A percentile compares a stretch with the other conserved stretches of the same genome.
phyloP scores from a whole-genome alignment of 2,888 invertebrate genomes.

The Cetonia aurata region DNA sequence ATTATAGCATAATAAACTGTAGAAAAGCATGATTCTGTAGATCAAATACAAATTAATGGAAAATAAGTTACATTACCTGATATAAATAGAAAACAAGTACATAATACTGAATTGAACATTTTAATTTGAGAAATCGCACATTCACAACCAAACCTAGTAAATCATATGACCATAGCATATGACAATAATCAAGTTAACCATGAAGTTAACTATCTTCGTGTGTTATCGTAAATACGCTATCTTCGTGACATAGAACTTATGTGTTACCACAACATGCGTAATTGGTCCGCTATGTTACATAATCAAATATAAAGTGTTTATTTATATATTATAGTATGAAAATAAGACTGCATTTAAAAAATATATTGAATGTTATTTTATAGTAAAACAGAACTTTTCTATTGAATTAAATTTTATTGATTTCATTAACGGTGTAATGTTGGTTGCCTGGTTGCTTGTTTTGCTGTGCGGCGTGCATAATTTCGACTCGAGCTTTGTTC shows the following conservation, averaged over 20 bases:
- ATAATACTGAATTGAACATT: slow-evolving; percentile 48
- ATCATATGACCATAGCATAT: slow-evolving; percentile 33
- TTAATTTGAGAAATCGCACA: slow-evolving; percentile 23
- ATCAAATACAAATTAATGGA: neutral
- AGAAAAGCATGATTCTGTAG: neutral
- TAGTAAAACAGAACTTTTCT: no score
- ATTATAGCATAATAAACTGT: neutral
- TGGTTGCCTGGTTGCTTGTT: no score
- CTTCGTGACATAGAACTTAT: slow-evolving; percentile 2
- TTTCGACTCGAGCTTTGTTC: no score
- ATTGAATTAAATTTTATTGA: no score
- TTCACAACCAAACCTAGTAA: slow-evolving; percentile 39
- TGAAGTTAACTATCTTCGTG: no score
- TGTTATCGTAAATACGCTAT: no score
- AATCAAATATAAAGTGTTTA: neutral
- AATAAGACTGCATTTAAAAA: neutral
- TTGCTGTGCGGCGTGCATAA: no score
- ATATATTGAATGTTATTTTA: no score
- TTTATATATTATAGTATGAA: neutral
- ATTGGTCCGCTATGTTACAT: neutral
- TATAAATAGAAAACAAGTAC: slow-evolving; percentile 44
- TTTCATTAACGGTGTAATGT: no score
- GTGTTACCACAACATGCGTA: neutral
- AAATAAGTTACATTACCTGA: slow-evolving; percentile 45
- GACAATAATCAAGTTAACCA: slow-evolving; percentile 26